Base-by-base conservation (phyloP, 2,888 invertebrate genomes). In the Stenodema calcarata region DNA sequence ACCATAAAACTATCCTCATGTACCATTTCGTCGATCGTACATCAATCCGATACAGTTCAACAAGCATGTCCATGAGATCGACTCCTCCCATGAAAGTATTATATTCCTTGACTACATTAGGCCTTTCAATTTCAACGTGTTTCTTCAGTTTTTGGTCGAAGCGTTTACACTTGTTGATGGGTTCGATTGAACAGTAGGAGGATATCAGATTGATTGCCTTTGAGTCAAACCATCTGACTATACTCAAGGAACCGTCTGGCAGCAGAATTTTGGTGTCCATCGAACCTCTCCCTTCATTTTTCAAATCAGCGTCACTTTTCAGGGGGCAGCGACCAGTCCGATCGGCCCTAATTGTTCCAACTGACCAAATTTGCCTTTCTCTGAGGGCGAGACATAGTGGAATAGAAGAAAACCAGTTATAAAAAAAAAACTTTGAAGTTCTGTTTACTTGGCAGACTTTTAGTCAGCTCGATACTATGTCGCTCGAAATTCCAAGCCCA, bases 401-500 rank as follows among this genome's bases (percentile, higher is more conserved):
- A 23, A 88, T 62, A 18, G 86, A 88, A 1, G 88, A 79, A 54
- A 88, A 88, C 87, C 88, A 88, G 73, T 87, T 86, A 83, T 88
- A n/a, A 88, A 79, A 78, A 80, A 76, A 47, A 89, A 6, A 88
- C 41, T 86, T 88, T 86, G 44, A 79, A 88, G 73, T 88, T 88
- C 18, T 87, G 41, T 81, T 86, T 6, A 27, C 50, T 79, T n/a
- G 87, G 87, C 12, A 88, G 78, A 47, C 50, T 87, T 87, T 88
- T 73, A 27, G 86, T 47, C 11, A 90, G 73, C 86, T 88, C 83
- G 11, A 89, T 86, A 79, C 89, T 89, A 44, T 89, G 86, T 18
- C 90, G 89, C 27, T 89, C 88, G 89, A 90, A 90, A 12, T 89
- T 90, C 16, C 90, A 89, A 88, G 90, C 89, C 80, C 90, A 90